These are phyloP conservation scores for Pempheris klunzingeri DNA, from an alignment of 2,797 vertebrate genomes.

Conservation along the genomic window DNA sequence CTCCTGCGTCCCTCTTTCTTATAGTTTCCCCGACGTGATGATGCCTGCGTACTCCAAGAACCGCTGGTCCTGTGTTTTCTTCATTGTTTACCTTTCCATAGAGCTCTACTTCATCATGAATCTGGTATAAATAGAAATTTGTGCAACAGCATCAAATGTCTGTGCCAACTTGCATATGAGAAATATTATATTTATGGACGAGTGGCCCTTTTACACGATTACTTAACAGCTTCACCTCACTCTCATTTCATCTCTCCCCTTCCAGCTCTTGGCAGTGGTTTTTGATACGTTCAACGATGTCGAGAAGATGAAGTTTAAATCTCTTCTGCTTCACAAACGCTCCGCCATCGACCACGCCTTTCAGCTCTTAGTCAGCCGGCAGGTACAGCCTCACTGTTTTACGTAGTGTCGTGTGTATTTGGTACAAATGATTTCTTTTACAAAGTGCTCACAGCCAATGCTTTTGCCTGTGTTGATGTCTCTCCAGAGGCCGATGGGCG, in stretches of 20 bases:
- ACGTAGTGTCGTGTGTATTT: not conserved
- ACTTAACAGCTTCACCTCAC: not conserved
- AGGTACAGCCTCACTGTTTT: conserved; percentile 81
- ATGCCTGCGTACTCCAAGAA: conserved; percentile 97
- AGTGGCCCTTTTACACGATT: not conserved
- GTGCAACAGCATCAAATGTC: no score
- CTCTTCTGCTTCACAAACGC: conserved; percentile 95
- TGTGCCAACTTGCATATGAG: not conserved
- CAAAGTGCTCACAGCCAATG: not conserved
- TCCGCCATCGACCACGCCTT: conserved; percentile 94
- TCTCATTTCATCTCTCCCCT: conserved; percentile 4
- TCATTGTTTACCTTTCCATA: conserved; percentile 98
- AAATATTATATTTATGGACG: conserved; percentile 1
- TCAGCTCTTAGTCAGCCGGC: conserved; percentile 90
- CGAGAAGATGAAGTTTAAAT: conserved; percentile 98
- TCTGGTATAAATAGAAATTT: conserved; percentile 80
- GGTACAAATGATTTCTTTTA: not conserved
- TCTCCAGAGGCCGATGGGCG: conserved; percentile 89
- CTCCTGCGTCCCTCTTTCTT: conserved; percentile 29
- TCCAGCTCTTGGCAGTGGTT: conserved; percentile 95
- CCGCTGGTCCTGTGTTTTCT: conserved; percentile 97
- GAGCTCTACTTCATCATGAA: conserved; percentile 99
- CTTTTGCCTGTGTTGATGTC: conserved; percentile 2
- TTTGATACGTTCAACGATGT: conserved; percentile 98
- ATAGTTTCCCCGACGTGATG: conserved; percentile 99